phyloP scores from a whole-genome alignment of 2,113 vertebrate species.

The Mesembrinibis cayennensis region DNA sequence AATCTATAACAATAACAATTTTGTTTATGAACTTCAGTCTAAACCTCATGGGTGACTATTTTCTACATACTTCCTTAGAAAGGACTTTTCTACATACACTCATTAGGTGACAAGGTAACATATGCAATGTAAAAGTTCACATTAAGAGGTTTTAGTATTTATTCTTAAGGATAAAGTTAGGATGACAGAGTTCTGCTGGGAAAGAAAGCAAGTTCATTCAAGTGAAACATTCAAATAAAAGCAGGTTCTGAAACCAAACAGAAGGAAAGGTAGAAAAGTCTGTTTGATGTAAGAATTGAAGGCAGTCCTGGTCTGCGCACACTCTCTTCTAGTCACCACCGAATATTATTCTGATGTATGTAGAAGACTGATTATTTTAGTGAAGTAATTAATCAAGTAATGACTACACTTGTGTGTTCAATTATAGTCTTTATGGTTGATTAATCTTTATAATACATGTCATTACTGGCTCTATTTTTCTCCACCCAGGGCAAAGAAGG shows the following conservation, averaged over 20 bases:
- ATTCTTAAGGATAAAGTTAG: neutral
- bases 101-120: neutral
- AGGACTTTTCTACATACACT: neutral
- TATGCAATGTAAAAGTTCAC: neutral
- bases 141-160: neutral
- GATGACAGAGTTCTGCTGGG: neutral
- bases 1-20: neutral
- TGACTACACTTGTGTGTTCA: constrained; percentile 78
- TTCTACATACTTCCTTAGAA: neutral
- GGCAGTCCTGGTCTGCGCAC: neutral
- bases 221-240: neutral
- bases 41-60: neutral
- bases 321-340: neutral
- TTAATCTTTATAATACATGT: constrained; percentile 77
- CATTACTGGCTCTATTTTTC: constrained; percentile 62
- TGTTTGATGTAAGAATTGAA: neutral
- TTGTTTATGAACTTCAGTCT: neutral
- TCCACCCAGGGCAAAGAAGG: constrained; percentile 58
- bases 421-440: constrained; percentile 78
- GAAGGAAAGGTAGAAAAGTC: neutral
- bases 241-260: neutral
- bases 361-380: constrained; percentile 71
- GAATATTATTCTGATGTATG: constrained; percentile 67
- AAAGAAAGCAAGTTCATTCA: neutral
- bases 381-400: constrained; percentile 81